Percentiles rank a stretch among this genome's conserved stretches.
Evolutionary conservation across 37 sponge, comb jelly and placozoan species (phyloP).

Genomic region (Theonella swinhoei): DNA sequence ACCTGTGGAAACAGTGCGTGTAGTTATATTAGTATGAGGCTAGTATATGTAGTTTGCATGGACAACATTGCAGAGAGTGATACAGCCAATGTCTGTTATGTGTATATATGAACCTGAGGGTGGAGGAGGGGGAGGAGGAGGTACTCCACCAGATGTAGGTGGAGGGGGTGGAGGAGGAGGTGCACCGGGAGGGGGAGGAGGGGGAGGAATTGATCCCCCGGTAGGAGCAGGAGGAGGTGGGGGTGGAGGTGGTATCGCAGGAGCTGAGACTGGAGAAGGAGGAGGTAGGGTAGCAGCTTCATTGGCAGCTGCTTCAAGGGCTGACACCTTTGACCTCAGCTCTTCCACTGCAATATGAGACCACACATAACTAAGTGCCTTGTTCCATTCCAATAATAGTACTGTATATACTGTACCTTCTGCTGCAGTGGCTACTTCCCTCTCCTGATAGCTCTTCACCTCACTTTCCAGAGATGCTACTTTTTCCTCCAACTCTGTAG

Average conservation of each 20-base stretch:
- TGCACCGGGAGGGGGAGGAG: slow-evolving; percentile 5
- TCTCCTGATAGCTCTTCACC: too few species aligned
- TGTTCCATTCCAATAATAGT: too few species aligned
- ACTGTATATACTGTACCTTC: too few species aligned
- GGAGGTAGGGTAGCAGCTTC: slow-evolving; percentile 16
- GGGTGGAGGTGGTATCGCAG: slow-evolving; percentile 47
- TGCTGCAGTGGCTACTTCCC: too few species aligned
- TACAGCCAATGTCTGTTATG: neutral
- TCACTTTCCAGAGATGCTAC: too few species aligned
- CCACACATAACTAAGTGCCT: too few species aligned
- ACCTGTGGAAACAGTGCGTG: neutral
- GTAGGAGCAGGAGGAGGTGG: slow-evolving; percentile 44
- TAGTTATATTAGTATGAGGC: neutral
- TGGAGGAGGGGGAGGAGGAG: slow-evolving; percentile 77
- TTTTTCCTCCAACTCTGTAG: too few species aligned
- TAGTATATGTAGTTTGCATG: too few species aligned
- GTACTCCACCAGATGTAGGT: slow-evolving; percentile 46
- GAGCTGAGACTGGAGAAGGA: slow-evolving; percentile 3
- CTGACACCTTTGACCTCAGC: slow-evolving; percentile 42
- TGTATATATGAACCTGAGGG: neutral
- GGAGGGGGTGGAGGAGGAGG: slow-evolving; percentile 67
- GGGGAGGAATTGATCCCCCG: slow-evolving; percentile 33
- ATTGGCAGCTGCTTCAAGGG: slow-evolving; percentile 19
- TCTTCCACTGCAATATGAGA: slow-evolving; percentile 66
- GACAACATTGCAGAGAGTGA: too few species aligned